phyloP scores from a whole-genome alignment of 30 jellyfish, hydroid and myxozoan species.

The Phacellophora camtschatica region DNA sequence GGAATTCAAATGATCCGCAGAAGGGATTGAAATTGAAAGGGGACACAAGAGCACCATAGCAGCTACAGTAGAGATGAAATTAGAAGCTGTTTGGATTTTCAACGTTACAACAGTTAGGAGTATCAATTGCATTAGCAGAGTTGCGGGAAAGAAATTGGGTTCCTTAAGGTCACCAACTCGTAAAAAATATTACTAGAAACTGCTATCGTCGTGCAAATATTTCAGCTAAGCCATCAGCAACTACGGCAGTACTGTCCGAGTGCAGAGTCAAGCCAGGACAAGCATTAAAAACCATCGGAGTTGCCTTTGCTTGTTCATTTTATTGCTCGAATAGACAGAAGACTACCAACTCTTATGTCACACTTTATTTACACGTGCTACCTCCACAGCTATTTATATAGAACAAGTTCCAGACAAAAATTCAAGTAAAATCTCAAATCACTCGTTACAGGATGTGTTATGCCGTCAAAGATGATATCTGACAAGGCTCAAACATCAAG shows the following conservation, averaged over 20 bases:
- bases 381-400: constrained; percentile 42
- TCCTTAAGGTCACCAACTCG: background rate
- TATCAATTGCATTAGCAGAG: constrained; percentile 2
- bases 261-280: background rate
- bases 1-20: constrained; percentile 19
- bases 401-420: constrained; percentile 8
- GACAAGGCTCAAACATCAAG: constrained; percentile 30
- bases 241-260: background rate
- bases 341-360: background rate
- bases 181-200: background rate
- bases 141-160: background rate
- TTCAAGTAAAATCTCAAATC: constrained; percentile 6
- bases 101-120: constrained; percentile 9
- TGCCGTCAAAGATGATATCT: constrained; percentile 29
- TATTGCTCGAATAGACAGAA: background rate
- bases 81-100: background rate
- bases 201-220: constrained; percentile 24
- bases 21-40: constrained; percentile 3
- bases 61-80: background rate
- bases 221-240: constrained; percentile 23
- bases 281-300: constrained; percentile 39
- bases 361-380: constrained; percentile 59
- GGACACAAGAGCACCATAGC: background rate
- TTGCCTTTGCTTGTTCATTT: constrained; percentile 46
- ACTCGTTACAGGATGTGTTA: constrained; percentile 55